A percentile compares a stretch with the other conserved stretches of the same genome.
Conservation (phyloP, 30 jellyfish, hydroid and myxozoan species). For the Haliclystus octoradiatus region DNA sequence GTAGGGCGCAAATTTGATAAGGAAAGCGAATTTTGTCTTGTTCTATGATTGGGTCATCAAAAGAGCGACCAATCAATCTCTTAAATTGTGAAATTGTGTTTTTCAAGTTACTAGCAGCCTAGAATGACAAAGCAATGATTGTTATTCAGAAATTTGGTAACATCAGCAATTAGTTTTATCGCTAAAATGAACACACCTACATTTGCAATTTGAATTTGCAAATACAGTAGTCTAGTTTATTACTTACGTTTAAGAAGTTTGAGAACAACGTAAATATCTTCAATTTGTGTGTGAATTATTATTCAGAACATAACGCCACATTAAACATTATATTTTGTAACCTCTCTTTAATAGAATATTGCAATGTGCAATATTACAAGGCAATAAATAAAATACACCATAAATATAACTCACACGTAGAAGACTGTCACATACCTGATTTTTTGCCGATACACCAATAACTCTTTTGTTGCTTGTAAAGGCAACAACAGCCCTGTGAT, state of each 20-base stretch:
- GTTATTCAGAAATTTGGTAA: not conserved
- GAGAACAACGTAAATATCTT: too few species aligned
- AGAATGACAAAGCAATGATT: too few species aligned
- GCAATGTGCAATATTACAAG: not conserved
- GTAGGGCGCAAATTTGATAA: constrained; percentile 15
- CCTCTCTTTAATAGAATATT: not conserved
- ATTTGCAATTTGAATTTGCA: too few species aligned
- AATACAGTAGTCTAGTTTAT: too few species aligned
- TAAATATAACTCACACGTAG: not conserved
- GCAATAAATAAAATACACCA: not conserved
- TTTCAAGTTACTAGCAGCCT: constrained; percentile 58
- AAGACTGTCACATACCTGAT: constrained; percentile 33
- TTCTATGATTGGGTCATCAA: constrained; percentile 77
- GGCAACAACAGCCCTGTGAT: constrained; percentile 63
- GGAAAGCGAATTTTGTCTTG: constrained; percentile 50
- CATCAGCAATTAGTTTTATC: not conserved
- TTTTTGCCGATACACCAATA: constrained; percentile 73
- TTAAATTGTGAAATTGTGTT: constrained; percentile 67
- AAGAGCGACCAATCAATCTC: constrained; percentile 77
- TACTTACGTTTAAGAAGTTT: too few species aligned
- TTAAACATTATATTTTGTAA: too few species aligned
- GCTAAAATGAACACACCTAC: too few species aligned
- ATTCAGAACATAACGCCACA: too few species aligned
- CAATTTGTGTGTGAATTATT: too few species aligned
- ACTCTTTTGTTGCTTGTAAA: constrained; percentile 39